Evolutionary conservation across 2,797 vertebrate species (phyloP), one percentile per base, ranked within the genome.

Genomic region (Naso thynnoides): DNA sequence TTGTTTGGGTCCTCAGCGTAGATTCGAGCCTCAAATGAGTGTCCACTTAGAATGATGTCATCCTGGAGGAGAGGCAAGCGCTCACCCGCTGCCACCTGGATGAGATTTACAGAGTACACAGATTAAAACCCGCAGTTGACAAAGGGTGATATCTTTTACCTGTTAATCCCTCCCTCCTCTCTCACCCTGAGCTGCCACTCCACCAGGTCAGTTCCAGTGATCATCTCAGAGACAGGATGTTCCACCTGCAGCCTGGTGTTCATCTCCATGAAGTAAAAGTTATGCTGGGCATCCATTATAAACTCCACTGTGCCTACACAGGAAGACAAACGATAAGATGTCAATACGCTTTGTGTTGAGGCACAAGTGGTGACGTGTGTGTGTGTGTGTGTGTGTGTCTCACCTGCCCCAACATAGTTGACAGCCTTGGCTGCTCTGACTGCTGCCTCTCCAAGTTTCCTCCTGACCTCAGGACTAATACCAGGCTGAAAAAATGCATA

Each of bases 251-350:
- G 95, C 62, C 98, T 95, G 8, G 98, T 99, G 87, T 99, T 99
- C 98, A 99, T 99, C 87, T 99, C 98, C 98, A 99, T 99, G 91
- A 99, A 99, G 91, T 96, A 99, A 88, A 99, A 99, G 86, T 99
- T 96, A 65, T 99, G 96, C 71, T 96, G 88, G 0, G 94, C 91
- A 13, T 99, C 98, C 97, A 99, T 98, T 61, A 99, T 99, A 67
- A 99, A 99, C 90, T 99, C 98, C 13, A 99, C 98, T 0, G 98
- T 99, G 68, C 98, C 98, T 86, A 18, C 38, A 61, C 3, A 48
- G 11, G 16, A 57, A 42, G 13, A 68, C 9, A 70, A 42, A 29
- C 29, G 2, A 8, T 1, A 0, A 2, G 1, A 36, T 0, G 3
- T 36, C 0, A 15, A 1, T 1, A 1, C 0, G 5, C 14, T 26